Evolutionary conservation across 1,140 invertebrate genomes (phyloP).

Genomic region (Calliopsis andreniformis): DNA sequence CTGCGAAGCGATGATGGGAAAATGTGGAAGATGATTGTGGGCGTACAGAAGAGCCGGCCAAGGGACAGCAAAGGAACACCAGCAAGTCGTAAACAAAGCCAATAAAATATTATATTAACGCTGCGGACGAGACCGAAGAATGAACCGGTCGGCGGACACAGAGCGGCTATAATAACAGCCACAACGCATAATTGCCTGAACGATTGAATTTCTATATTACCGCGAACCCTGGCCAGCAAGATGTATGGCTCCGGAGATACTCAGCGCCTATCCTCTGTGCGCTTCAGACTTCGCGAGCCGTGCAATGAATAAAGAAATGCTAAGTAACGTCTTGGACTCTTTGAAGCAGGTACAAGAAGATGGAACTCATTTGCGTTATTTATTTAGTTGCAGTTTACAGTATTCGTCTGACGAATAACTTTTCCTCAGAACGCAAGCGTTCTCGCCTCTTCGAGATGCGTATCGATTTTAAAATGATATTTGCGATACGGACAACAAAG

Average conservation of each 20-base stretch:
- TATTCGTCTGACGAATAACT: background rate
- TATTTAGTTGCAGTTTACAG: too few species aligned
- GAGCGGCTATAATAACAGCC: slow-evolving; percentile 76
- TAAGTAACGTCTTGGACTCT: too few species aligned
- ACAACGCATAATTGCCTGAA: slow-evolving; percentile 78
- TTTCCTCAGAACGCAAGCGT: slow-evolving; percentile 2
- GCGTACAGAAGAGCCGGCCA: slow-evolving; percentile 25
- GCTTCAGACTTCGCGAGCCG: slow-evolving; percentile 31
- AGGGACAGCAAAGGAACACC: slow-evolving; percentile 69
- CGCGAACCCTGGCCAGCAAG: slow-evolving; percentile 67
- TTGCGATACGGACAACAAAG: slow-evolving; percentile 73
- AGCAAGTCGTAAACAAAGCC: slow-evolving; percentile 78
- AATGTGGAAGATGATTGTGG: background rate
- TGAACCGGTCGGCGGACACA: slow-evolving; percentile 43
- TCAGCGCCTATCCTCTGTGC: slow-evolving; percentile 51
- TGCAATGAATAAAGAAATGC: background rate
- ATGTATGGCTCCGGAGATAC: slow-evolving; percentile 64
- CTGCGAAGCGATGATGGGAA: background rate
- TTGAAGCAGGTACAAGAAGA: too few species aligned
- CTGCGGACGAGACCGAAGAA: slow-evolving; percentile 61
- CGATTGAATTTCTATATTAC: slow-evolving; percentile 81
- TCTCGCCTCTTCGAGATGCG: slow-evolving; percentile 66
- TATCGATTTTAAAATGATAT: slow-evolving; percentile 68
- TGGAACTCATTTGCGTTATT: too few species aligned
- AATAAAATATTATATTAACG: slow-evolving; percentile 79